Percentiles rank a stretch among this genome's conserved stretches.
These are phyloP conservation scores for Chaetodon auriga DNA, from an alignment of 2,113 vertebrate species.

Conservation along the genomic window DNA sequence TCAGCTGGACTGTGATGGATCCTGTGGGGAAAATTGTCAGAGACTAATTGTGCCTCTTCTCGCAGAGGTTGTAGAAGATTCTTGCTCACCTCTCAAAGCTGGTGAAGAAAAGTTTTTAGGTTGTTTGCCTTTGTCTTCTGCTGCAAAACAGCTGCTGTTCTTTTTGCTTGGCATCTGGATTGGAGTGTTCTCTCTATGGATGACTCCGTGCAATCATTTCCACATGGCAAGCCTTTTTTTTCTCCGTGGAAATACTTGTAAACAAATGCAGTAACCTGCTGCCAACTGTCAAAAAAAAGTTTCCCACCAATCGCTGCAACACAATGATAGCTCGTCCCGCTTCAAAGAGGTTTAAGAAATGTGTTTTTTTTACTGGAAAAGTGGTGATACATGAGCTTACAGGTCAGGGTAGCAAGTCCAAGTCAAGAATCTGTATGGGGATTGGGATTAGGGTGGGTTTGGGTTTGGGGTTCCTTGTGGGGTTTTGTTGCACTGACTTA, in stretches of 20 bases:
- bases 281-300: neutral
- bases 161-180: no score
- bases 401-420: neutral
- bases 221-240: neutral
- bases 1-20: slow-evolving; percentile 29
- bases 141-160: neutral
- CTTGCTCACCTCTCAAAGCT: neutral
- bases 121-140: neutral
- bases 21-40: slow-evolving; percentile 14
- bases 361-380: neutral
- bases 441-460: no score
- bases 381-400: no score
- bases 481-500: no score
- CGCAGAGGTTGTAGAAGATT: neutral
- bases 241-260: neutral
- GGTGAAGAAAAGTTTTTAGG: neutral
- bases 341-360: no score
- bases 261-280: neutral
- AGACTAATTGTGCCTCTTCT: slow-evolving; percentile 14
- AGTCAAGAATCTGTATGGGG: neutral
- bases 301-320: neutral
- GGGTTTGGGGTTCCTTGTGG: no score
- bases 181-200: neutral
- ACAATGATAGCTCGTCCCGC: neutral
- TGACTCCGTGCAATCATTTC: neutral